These are phyloP conservation scores for Macropis europaea DNA, from an alignment of 2,888 invertebrate species.

Conservation along the genomic window DNA sequence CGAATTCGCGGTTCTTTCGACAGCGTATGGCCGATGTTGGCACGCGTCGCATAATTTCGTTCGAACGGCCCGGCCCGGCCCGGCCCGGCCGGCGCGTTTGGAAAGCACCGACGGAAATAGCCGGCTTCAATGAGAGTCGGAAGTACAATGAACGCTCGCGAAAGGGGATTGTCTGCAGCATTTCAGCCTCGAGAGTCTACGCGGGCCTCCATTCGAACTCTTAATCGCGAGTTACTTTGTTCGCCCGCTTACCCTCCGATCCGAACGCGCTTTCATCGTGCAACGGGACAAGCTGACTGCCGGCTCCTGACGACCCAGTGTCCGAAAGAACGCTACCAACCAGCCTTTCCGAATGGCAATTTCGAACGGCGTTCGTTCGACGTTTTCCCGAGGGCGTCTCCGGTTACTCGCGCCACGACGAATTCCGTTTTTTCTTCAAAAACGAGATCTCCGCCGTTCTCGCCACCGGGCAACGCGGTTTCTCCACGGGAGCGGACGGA, in stretches of 20 bases:
- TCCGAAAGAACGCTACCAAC: slow-evolving; percentile 10
- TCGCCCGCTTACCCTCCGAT: background rate
- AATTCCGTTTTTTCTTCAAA: too few relatives aligned
- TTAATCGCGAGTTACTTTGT: slow-evolving; percentile 4
- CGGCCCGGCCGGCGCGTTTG: slow-evolving; percentile 38
- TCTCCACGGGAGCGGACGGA: too few relatives aligned
- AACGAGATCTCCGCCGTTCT: too few relatives aligned
- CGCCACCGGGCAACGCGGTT: too few relatives aligned
- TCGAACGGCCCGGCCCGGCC: too few relatives aligned
- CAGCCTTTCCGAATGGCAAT: too few relatives aligned
- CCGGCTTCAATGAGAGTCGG: slow-evolving; percentile 58
- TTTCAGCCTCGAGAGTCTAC: background rate
- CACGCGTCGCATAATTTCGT: slow-evolving; percentile 57
- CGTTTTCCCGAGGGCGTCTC: too few relatives aligned
- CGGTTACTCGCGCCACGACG: too few relatives aligned
- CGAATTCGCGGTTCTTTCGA: slow-evolving; percentile 13
- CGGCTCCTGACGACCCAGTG: background rate
- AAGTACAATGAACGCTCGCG: slow-evolving; percentile 58
- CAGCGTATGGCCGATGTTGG: slow-evolving; percentile 50
- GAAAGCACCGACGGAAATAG: slow-evolving; percentile 58
- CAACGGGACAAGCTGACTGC: background rate
- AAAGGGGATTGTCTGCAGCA: slow-evolving; percentile 13
- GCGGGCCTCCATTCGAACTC: background rate
- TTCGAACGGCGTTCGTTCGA: too few relatives aligned
- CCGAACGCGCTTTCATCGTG: too few relatives aligned